Conservation (phyloP, 2,113 vertebrate genomes). For the Pelecanus crispus region DNA sequence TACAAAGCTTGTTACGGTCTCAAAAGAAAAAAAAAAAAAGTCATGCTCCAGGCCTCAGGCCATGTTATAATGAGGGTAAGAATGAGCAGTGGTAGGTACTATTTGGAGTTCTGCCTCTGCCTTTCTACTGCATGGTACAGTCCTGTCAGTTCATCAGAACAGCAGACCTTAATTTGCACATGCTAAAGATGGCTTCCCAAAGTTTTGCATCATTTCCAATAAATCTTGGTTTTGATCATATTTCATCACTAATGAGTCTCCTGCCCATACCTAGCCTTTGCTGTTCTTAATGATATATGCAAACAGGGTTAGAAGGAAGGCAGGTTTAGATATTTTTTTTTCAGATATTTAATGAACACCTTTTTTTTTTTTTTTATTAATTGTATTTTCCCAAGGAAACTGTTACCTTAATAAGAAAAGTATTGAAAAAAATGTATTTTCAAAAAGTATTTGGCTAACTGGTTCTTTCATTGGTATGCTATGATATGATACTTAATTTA, state of each 20-base stretch:
- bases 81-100: neutral
- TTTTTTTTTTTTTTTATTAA: neutral
- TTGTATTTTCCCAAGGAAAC: neutral
- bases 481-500: neutral
- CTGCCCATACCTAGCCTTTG: neutral
- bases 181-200: slow-evolving; percentile 41
- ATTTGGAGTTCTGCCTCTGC: neutral
- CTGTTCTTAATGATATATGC: neutral
- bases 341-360: neutral
- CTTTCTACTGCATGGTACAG: neutral
- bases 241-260: neutral
- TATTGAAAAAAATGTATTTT: neutral
- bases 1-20: slow-evolving; percentile 63
- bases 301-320: neutral
- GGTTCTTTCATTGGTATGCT: neutral
- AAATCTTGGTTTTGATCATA: slow-evolving; percentile 1
- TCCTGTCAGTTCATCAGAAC: slow-evolving; percentile 4
- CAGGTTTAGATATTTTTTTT: neutral
- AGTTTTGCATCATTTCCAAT: slow-evolving; percentile 8
- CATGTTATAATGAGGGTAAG: slow-evolving; percentile 69
- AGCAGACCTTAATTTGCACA: slow-evolving; percentile 5
- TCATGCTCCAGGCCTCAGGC: slow-evolving; percentile 55
- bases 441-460: neutral
- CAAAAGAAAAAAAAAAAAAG: neutral
- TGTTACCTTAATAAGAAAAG: neutral